Base-by-base conservation (phyloP, 2,888 invertebrate species). In the Drosophila fulvimacula region DNA sequence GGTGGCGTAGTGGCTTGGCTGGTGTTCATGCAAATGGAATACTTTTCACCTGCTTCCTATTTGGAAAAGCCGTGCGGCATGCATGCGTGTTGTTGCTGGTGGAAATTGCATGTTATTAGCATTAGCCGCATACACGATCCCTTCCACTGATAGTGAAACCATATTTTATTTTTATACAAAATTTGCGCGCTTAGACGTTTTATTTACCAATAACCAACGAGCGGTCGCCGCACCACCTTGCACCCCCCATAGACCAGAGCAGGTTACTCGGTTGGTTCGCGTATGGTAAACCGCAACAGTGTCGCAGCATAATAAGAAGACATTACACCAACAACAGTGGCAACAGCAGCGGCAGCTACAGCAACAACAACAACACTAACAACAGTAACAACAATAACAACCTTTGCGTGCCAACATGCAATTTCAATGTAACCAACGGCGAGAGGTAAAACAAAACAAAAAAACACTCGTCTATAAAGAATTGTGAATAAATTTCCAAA, bases 341-440 rank as follows among this genome's bases (percentile, higher is more conserved):
- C 76, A 78, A 78, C 70, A 78, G 51, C 69, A 69, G 24, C 69
- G 63, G 21, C 76, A 73, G 39, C 57, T 51, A 15, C 71, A 60
- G 6, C 74, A 55, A 58, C 58, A 60, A 53, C 74, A 55, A 55
- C 56, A 60, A 51, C 62, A 60, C 9, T 71, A 55, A 44, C 58
- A 64, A 42, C 60, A 68, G 46, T 39, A 70, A 67, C 77, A 67
- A 66, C 71, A 76, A 56, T 64, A 63, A 62, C 71, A 73, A 81
- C 77, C 79, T 79, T 84, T 91, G 92, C 92, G 92, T 92, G 92
- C 82, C 78, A 91, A 90, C 92, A 92, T 92, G 92, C 92, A 92
- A 92, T 92, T 91, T 90, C 85, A 86, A 78, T 90, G 85, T 90
- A 89, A 78, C 72, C 67, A 72, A 71, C 64, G 65, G 52, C 30